These are phyloP conservation scores for Sminthurides aquaticus DNA, from an alignment of 2,888 invertebrate genomes.

Conservation along the genomic window DNA sequence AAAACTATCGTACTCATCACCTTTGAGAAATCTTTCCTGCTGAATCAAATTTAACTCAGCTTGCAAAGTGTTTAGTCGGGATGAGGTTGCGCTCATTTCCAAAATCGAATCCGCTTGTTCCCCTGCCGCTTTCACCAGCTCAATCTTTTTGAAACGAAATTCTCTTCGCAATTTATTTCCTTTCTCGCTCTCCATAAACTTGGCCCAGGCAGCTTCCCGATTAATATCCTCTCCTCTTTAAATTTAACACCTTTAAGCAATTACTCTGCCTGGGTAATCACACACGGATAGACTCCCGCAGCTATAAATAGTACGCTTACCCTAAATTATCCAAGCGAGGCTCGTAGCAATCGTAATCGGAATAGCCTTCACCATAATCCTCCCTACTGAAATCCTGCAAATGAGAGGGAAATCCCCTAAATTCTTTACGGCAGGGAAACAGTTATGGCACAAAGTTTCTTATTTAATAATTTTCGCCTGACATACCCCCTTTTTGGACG, in stretches of 20 bases:
- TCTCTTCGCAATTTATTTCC: conserved; percentile 2
- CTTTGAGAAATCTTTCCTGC: conserved; percentile 14
- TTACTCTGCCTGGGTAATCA: too few relatives aligned
- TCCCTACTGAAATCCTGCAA: too few relatives aligned
- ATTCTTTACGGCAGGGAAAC: too few relatives aligned
- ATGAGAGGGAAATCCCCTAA: too few relatives aligned
- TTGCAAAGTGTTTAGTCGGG: conserved; percentile 11
- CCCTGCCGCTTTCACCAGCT: conserved; percentile 2
- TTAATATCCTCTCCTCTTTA: conserved; percentile 4
- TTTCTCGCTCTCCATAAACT: conserved; percentile 5
- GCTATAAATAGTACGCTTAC: too few relatives aligned
- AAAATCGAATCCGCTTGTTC: conserved; percentile 11
- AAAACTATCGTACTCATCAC: conserved; percentile 12
- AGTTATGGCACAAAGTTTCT: too few relatives aligned
- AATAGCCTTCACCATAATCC: not conserved
- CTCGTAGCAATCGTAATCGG: not conserved
- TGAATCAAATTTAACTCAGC: conserved; percentile 18
- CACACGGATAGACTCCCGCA: too few relatives aligned
- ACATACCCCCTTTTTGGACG: too few relatives aligned
- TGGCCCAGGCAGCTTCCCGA: conserved; percentile 14
- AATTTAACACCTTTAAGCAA: too few relatives aligned
- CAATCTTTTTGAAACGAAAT: conserved; percentile 3
- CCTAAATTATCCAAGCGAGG: not conserved
- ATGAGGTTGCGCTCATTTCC: conserved; percentile 8
- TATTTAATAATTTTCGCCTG: too few relatives aligned